Conservation (phyloP, 2,888 invertebrate genomes). For the Monochamus alternatus region DNA sequence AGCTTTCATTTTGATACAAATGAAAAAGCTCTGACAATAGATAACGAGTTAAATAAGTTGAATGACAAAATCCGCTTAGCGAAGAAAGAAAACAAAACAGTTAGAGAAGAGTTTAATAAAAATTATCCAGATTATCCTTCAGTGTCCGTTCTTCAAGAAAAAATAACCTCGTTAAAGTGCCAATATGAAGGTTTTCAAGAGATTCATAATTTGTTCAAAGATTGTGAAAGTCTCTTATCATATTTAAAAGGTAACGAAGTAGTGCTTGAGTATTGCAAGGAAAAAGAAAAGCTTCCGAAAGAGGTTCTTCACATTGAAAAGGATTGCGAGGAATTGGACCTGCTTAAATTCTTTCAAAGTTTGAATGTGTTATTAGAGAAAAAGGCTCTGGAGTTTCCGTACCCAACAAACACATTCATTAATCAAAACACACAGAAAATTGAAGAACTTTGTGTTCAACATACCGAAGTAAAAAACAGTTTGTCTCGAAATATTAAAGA, state of each 20-base stretch:
- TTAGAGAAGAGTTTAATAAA: conserved; percentile 46
- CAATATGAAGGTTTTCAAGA: conserved; percentile 48
- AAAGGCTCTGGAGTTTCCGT: conserved; percentile 54
- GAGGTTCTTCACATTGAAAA: conserved; percentile 40
- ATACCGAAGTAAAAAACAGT: conserved; percentile 19
- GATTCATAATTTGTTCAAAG: conserved; percentile 50
- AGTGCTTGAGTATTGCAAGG: conserved; percentile 47
- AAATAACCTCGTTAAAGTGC: conserved; percentile 50
- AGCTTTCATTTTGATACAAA: conserved; percentile 43
- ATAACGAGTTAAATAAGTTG: conserved; percentile 47
- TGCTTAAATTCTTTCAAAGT: conserved; percentile 50
- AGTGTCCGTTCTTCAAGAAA: conserved; percentile 47
- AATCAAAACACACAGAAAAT: conserved; percentile 38
- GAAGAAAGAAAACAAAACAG: conserved; percentile 39
- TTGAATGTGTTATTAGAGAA: conserved; percentile 51
- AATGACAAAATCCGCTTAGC: conserved; percentile 48
- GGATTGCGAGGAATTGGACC: conserved; percentile 49
- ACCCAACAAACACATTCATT: conserved; percentile 43
- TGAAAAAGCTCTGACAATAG: conserved; percentile 51
- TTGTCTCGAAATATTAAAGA: conserved; percentile 1
- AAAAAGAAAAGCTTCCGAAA: conserved; percentile 38
- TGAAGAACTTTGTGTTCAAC: conserved; percentile 36
- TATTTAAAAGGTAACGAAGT: conserved; percentile 51
- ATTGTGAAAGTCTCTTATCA: conserved; percentile 53
- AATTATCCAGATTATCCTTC: conserved; percentile 49